These are phyloP conservation scores for Stegostoma tigrinum DNA, from an alignment of 2,113 vertebrate species.

Conservation along the genomic window DNA sequence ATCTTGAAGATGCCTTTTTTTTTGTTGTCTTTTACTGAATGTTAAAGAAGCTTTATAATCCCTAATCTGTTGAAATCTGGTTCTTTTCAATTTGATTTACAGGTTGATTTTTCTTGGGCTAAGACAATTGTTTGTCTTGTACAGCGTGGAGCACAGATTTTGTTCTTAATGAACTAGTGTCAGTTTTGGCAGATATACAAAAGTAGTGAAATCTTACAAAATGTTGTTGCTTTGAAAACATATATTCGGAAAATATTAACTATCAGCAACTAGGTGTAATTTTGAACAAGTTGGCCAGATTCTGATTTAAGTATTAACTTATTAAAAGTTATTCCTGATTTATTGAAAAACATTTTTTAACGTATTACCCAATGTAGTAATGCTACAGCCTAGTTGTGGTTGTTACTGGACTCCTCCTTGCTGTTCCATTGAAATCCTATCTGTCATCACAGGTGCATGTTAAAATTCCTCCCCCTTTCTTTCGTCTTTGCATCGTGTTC, in stretches of 20 bases:
- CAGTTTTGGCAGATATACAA: neutral
- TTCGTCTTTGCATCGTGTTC: no score
- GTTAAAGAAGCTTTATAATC: neutral
- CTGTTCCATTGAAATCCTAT: neutral
- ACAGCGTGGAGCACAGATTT: neutral
- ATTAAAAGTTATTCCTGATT: neutral
- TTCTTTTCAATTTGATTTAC: neutral
- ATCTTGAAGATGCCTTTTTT: neutral
- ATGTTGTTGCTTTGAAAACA: no score
- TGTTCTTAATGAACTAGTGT: neutral
- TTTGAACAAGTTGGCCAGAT: neutral
- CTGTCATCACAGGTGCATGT: neutral
- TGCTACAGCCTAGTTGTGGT: neutral
- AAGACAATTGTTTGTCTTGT: neutral
- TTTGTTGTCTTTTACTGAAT: neutral
- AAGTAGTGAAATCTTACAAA: neutral
- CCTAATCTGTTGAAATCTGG: neutral
- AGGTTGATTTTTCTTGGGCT: neutral
- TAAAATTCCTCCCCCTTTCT: no score
- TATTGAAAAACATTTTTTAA: neutral
- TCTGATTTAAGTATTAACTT: neutral
- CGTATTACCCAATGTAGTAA: neutral
- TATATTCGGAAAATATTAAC: neutral
- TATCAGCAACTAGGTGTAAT: neutral
- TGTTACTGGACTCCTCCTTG: neutral